Evolutionary conservation across 2,888 invertebrate genomes (phyloP).

Genomic region (Magallana nippona): DNA sequence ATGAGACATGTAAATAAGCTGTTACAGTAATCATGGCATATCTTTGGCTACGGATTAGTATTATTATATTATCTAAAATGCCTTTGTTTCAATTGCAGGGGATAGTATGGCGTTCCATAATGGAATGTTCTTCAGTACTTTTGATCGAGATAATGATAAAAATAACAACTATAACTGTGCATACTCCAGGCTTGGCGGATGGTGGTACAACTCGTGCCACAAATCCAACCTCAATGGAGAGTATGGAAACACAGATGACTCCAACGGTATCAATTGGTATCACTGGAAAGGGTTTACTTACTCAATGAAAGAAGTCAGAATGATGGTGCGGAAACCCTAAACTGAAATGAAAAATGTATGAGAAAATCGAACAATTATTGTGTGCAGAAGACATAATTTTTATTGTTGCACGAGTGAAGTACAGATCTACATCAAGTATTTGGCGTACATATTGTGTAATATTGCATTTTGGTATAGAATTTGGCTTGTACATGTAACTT

Average conservation of each 20-base stretch:
- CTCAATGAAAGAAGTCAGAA: constrained; percentile 17
- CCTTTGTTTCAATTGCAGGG: neutral
- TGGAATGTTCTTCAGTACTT: neutral
- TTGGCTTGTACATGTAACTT: too few relatives aligned
- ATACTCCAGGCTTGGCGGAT: neutral
- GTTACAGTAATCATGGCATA: too few relatives aligned
- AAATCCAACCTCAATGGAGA: neutral
- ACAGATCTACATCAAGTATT: too few relatives aligned
- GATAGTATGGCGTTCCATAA: neutral
- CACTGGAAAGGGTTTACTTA: constrained; percentile 14
- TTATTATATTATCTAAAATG: too few relatives aligned
- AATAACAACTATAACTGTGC: neutral
- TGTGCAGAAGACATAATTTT: too few relatives aligned
- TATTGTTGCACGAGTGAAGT: too few relatives aligned
- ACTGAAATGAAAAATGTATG: too few relatives aligned
- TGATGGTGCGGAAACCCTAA: neutral
- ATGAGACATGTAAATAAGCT: too few relatives aligned
- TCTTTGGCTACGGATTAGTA: too few relatives aligned
- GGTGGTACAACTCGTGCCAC: neutral
- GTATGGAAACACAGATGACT: neutral
- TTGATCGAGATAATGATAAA: neutral
- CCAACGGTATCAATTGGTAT: constrained; percentile 15
- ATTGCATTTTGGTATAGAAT: too few relatives aligned
- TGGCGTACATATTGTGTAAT: too few relatives aligned
- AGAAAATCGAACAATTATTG: too few relatives aligned